Evolutionary conservation across 2,797 vertebrate species (phyloP).

Genomic region (Amblyopsis hoosieri): DNA sequence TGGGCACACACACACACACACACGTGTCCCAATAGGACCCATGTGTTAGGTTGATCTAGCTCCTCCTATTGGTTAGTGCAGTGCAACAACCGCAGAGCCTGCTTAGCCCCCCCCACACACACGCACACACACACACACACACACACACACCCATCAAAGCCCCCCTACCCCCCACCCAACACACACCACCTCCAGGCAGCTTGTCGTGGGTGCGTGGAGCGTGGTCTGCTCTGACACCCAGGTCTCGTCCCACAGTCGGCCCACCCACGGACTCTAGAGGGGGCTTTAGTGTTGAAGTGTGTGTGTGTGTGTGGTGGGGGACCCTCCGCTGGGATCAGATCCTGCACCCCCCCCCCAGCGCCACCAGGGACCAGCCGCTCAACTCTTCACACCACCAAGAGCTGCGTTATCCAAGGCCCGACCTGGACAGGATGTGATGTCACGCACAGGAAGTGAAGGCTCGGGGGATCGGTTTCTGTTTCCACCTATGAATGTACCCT

Average conservation of each 20-base stretch:
- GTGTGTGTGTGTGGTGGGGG: constrained; percentile 23
- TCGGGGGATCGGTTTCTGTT: constrained; percentile 46
- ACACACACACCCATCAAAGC: too few relatives aligned
- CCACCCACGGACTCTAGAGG: constrained; percentile 55
- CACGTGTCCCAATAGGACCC: constrained; percentile 21
- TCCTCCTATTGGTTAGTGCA: constrained; percentile 22
- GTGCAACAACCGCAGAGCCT: constrained; percentile 32
- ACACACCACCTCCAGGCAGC: constrained; percentile 61
- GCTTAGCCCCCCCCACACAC: background rate
- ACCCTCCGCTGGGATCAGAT: constrained; percentile 42
- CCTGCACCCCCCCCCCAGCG: constrained; percentile 12
- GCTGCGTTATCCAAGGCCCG: constrained; percentile 3
- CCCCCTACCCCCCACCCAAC: background rate
- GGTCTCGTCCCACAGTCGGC: constrained; percentile 47
- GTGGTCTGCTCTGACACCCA: constrained; percentile 45
- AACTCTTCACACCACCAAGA: background rate
- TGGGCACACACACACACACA: constrained; percentile 12
- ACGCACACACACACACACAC: too few relatives aligned
- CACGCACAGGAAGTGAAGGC: constrained; percentile 32
- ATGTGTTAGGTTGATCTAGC: constrained; percentile 8
- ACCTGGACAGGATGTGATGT: constrained; percentile 34
- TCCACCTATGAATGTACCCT: constrained; percentile 75
- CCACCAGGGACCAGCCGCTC: constrained; percentile 17
- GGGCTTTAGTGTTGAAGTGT: constrained; percentile 12
- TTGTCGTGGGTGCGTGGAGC: constrained; percentile 33